Base-by-base conservation (phyloP, 2,888 invertebrate genomes). In the Noctua comes region DNA sequence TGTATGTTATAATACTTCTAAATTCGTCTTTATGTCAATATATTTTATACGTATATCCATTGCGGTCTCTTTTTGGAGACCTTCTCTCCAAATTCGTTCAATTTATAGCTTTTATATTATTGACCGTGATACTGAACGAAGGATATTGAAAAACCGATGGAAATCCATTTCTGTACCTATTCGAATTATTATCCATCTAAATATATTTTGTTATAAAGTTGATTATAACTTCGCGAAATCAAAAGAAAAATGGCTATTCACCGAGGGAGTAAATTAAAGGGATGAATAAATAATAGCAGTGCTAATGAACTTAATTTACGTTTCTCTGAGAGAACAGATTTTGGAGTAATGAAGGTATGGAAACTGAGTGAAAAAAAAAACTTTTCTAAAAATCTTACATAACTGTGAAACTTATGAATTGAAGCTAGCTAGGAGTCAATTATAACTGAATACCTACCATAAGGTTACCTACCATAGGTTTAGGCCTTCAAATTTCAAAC, bases 281-380 rank as follows among this genome's bases (percentile, higher is more conserved):
- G 16, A 70, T 77, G 74, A 78, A 78, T 78, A 83, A 74, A 83
- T 78, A 69, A 78, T 59, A 48, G 46, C 31, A 18, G 31, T 27
- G 66, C 36, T 72, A 68, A 78, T 74, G 43, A 73, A 83, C 57
- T 64, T 48, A 40, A 83, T 78, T 74, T 64, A 68, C 51, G 64
- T 46, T 68, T 81, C 24, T 68, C 27, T 81, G 16, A 24, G 46
- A 1, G 16, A 62, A 81, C 16, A 31, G 24, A 68, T 82, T 54
- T 80, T 68, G 27, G 1, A 80, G 24, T 62, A 68, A 13, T 31
- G 16, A 40, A 51, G 27, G n/a, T 62, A 65, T 27, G 24, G 18
- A 57, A 43, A 51, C 5, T n/a, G 24, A 36, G 21, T 18, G 7
- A 13, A 3, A 62, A 51, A 62, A 51, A 68, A 18, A n/a, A 57